phyloP scores from a whole-genome alignment of 2,113 vertebrate species.

The Cricetomys ansorgei region DNA sequence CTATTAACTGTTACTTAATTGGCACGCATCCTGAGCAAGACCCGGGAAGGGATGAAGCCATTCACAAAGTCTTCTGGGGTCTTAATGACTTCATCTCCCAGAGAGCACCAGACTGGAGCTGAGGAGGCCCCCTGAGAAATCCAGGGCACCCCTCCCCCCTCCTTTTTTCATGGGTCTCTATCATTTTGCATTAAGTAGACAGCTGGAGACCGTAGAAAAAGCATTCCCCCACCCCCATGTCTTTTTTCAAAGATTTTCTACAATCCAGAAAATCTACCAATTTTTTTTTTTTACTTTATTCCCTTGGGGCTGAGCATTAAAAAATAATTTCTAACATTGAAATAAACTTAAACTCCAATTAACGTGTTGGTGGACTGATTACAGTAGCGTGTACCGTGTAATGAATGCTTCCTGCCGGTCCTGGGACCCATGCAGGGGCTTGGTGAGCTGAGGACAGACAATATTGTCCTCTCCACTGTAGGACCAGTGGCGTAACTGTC shows the following conservation, averaged over 20 bases:
- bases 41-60: neutral
- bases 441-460: conserved; percentile 13
- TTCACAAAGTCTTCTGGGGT: conserved; percentile 44
- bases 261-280: conserved; percentile 14
- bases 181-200: conserved; percentile 48
- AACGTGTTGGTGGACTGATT: conserved; percentile 79
- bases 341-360: conserved; percentile 75
- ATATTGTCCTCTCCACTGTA: neutral
- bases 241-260: conserved; percentile 33
- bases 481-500: conserved; percentile 25
- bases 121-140: conserved; percentile 3
- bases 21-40: neutral
- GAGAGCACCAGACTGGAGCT: conserved; percentile 20
- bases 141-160: neutral
- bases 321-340: conserved; percentile 82
- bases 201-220: neutral
- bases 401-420: conserved; percentile 80
- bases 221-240: neutral
- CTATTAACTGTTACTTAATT: conserved; percentile 48
- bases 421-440: conserved; percentile 69
- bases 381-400: conserved; percentile 78
- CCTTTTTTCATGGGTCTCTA: neutral
- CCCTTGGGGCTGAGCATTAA: conserved; percentile 60
- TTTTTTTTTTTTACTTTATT: neutral
- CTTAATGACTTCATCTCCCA: conserved; percentile 12